Conservation (phyloP, 2,113 vertebrate species). For the Stomatorhinus ivindoensis region DNA sequence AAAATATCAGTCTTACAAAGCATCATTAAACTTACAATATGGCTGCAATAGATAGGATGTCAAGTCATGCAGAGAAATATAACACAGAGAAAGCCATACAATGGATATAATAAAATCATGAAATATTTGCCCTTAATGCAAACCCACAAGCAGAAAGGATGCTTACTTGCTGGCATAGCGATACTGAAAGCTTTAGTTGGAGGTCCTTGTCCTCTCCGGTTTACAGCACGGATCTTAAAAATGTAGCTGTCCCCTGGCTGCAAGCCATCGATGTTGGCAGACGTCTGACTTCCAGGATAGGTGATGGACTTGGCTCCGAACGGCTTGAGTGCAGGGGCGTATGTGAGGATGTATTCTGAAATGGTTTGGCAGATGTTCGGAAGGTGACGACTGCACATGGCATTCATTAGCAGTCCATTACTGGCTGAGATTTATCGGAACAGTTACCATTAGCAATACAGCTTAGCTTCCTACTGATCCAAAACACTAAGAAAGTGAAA, state of each 20-base stretch:
- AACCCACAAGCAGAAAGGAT: not conserved
- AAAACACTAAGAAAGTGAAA: not conserved
- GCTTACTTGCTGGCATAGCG: constrained; percentile 79
- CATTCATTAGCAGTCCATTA: constrained; percentile 24
- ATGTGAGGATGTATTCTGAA: constrained; percentile 96
- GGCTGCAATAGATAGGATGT: not conserved
- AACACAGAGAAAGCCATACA: not conserved
- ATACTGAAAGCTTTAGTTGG: constrained; percentile 88
- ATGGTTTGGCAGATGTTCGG: constrained; percentile 67
- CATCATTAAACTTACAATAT: not conserved
- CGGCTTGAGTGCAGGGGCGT: constrained; percentile 92
- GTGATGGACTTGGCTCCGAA: constrained; percentile 90
- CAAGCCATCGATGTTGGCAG: constrained; percentile 81
- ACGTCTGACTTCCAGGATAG: constrained; percentile 71
- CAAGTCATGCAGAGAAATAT: not conserved
- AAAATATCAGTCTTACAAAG: not conserved
- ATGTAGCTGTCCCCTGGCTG: constrained; percentile 89
- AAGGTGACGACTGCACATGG: constrained; percentile 60
- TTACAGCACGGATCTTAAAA: constrained; percentile 92
- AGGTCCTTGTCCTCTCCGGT: constrained; percentile 86
- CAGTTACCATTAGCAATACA: constrained; percentile 55
- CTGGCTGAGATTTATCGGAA: constrained; percentile 42
- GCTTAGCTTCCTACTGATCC: not conserved
- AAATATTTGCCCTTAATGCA: constrained; percentile 10
- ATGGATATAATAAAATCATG: not conserved